phyloP scores from a whole-genome alignment of 2,113 vertebrate genomes.

The Syngnathoides biaculeatus region DNA sequence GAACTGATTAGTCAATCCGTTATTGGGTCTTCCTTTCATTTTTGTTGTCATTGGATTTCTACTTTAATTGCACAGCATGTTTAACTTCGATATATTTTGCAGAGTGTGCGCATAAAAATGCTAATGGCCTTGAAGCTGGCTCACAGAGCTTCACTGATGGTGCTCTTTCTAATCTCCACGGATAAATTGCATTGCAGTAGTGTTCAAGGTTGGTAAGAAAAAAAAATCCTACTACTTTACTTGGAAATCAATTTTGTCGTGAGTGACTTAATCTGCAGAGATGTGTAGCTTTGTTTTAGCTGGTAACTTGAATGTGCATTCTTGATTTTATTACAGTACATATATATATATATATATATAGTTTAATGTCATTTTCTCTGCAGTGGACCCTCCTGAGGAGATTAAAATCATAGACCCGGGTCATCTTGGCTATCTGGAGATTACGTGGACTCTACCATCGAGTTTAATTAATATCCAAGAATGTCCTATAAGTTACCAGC shows the following conservation, averaged over 20 bases:
- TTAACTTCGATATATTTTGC: background rate
- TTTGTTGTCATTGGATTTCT: background rate
- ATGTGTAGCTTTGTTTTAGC: background rate
- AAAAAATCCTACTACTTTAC: background rate
- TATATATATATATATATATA: background rate
- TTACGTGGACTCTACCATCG: slow-evolving; percentile 77
- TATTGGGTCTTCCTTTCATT: background rate
- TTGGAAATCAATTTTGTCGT: background rate
- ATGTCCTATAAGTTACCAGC: slow-evolving; percentile 73
- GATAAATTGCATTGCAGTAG: slow-evolving; percentile 8
- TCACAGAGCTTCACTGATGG: slow-evolving; percentile 17
- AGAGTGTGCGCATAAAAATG: background rate
- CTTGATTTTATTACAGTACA: background rate
- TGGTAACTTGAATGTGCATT: background rate
- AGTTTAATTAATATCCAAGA: slow-evolving; percentile 38
- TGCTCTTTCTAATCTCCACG: slow-evolving; percentile 30
- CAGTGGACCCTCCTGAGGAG: slow-evolving; percentile 79
- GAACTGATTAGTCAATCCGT: background rate
- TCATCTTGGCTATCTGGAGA: slow-evolving; percentile 75
- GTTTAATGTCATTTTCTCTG: slow-evolving; percentile 5
- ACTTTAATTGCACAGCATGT: background rate
- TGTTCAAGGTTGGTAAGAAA: slow-evolving; percentile 24
- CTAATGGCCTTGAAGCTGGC: slow-evolving; percentile 24
- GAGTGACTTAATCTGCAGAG: background rate
- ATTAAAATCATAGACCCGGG: slow-evolving; percentile 78